Evolutionary conservation across 30 jellyfish, hydroid and myxozoan genomes (phyloP), one percentile per base, ranked within the genome.

Genomic region (Aurelia aurita): DNA sequence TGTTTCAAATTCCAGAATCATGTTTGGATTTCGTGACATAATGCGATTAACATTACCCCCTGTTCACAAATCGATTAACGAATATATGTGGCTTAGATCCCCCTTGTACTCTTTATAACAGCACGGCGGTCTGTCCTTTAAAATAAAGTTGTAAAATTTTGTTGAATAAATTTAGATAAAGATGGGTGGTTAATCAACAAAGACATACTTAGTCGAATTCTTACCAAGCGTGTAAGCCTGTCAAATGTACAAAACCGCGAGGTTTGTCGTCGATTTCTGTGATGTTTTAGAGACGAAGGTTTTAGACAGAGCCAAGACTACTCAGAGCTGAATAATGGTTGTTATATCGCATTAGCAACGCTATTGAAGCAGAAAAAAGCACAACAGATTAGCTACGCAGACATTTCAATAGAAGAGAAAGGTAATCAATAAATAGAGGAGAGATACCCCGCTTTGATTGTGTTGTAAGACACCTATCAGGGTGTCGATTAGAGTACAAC

Each of bases 211-310:
- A 77, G 32, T 51, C 35, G 88, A 77, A 63, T 63, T 31, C 76
- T 39, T 77, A 51, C 88, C 88, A 77, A 77, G 88, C 88, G 79
- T 77, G 79, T 77, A 77, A 43, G 79, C 88, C 88, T 77, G 88
- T 77, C 88, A 60, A 58, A 39, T 21, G 70, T 77, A 77, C 88
- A 60, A 77, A 75, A 57, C 88, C 88, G 13, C 88, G 59, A 53
- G 44, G 59, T 11, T 58, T 31, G 19, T 21, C 16, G 68, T 58
- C 46, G 46, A n/a, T 21, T 58, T 22, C 34, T 29, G 29, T 29
- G 45, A 27, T 15, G 69, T 21, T 21, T n/a, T 35, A 47, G 64
- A 29, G n/a, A 73, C 43, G 45, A 23, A 61, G 44, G 39, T 20
- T 43, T 23, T 57, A 2, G 25, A 55, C 47, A 16, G 84, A 54